These are phyloP conservation scores for Unio pictorum DNA, from an alignment of 2,888 invertebrate species.

Conservation along the genomic window DNA sequence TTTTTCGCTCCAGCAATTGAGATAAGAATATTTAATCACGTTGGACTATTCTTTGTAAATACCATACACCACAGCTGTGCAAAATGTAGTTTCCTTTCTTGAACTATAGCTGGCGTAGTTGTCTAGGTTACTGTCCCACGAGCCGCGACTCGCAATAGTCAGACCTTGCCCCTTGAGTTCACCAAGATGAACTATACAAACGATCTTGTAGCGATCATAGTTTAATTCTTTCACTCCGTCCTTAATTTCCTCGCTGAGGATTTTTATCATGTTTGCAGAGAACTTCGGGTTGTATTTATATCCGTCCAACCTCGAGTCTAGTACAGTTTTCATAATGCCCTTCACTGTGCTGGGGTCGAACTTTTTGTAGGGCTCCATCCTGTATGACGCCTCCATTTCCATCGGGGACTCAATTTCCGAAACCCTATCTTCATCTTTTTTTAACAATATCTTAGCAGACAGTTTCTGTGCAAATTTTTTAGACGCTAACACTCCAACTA, in stretches of 20 bases:
- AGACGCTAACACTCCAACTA: constrained; percentile 47
- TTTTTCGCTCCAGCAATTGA: no score
- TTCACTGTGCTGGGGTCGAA: constrained; percentile 38
- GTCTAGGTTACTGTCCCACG: constrained; percentile 53
- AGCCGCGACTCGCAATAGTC: constrained; percentile 42
- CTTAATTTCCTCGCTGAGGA: constrained; percentile 56
- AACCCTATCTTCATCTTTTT: constrained; percentile 15
- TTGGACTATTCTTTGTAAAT: constrained; percentile 46
- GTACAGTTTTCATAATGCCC: constrained; percentile 31
- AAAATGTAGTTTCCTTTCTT: constrained; percentile 44
- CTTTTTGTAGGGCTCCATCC: constrained; percentile 50
- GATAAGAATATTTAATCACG: neutral
- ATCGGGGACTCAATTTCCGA: constrained; percentile 22
- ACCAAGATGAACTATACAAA: constrained; percentile 46
- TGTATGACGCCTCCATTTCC: constrained; percentile 53
- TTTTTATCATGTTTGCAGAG: constrained; percentile 44
- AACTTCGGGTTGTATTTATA: constrained; percentile 49
- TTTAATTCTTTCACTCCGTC: constrained; percentile 49
- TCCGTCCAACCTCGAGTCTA: constrained; percentile 39
- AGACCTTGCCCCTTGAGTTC: constrained; percentile 50
- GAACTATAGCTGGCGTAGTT: constrained; percentile 47
- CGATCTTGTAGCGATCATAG: constrained; percentile 59
- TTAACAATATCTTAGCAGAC: constrained; percentile 24
- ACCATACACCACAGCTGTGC: constrained; percentile 53
- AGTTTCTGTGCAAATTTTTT: constrained; percentile 50